Percentiles rank a stretch among this genome's conserved stretches.
Conservation (phyloP, 2,797 vertebrate species). For the Platyrinchus mystaceus region DNA sequence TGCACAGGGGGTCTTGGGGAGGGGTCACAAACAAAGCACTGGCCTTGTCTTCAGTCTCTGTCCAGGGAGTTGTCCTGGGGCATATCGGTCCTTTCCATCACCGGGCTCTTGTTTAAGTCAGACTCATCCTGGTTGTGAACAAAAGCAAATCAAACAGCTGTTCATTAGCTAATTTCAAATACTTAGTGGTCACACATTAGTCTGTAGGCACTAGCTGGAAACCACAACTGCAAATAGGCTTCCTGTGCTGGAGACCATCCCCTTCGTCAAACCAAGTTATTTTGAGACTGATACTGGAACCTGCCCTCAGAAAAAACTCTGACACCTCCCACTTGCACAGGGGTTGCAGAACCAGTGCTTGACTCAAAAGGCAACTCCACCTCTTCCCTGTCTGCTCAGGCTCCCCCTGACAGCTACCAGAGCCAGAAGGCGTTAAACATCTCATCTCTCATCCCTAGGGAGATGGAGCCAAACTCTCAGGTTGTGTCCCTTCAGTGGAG, state of each 20-base stretch:
- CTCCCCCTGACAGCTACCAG: not conserved
- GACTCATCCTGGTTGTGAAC: not conserved
- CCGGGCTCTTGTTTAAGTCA: not conserved
- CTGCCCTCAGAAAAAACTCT: not conserved
- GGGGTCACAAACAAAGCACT: not conserved
- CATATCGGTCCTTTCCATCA: not conserved
- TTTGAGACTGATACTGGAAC: not conserved
- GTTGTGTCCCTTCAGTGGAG: not conserved
- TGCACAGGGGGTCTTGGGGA: fast-evolving
- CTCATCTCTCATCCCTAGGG: not conserved
- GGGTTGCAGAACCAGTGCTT: not conserved
- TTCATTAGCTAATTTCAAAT: not conserved
- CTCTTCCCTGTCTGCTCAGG: not conserved
- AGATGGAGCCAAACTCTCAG: not conserved
- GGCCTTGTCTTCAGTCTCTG: not conserved
- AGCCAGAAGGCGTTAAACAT: not conserved
- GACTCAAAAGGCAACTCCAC: not conserved
- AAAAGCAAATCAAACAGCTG: constrained; percentile 1
- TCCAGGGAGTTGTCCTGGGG: not conserved
- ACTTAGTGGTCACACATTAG: not conserved
- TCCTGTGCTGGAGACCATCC: not conserved
- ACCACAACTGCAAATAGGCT: not conserved
- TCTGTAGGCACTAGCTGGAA: not conserved
- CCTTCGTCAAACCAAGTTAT: not conserved
- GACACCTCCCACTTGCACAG: not conserved